Conservation (phyloP, 1,140 invertebrate genomes). For the Pogonus chalceus region DNA sequence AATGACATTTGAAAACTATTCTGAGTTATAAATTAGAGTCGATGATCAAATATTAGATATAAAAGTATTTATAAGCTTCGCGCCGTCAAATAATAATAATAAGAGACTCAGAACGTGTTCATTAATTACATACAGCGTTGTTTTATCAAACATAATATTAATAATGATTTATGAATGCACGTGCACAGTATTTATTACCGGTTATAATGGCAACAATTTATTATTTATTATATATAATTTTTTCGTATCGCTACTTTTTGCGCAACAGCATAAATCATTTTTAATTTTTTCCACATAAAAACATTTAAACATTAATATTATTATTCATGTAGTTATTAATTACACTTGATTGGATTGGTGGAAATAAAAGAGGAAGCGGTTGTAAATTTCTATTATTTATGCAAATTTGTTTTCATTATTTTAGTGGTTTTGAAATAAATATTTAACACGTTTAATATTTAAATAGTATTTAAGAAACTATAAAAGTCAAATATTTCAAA, state of each 20-base stretch:
- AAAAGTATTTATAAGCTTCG: too few species aligned
- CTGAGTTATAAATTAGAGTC: too few species aligned
- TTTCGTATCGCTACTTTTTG: slow-evolving; percentile 5
- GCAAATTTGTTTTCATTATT: too few species aligned
- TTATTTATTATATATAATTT: slow-evolving; percentile 7
- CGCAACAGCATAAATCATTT: slow-evolving; percentile 2
- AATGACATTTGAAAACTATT: too few species aligned
- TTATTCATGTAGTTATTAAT: neutral
- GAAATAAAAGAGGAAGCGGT: too few species aligned
- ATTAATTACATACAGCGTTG: neutral
- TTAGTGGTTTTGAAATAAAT: neutral
- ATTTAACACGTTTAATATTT: neutral
- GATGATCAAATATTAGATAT: too few species aligned
- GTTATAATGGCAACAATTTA: neutral
- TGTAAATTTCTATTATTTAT: too few species aligned
- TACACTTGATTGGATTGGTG: neutral
- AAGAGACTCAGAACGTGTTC: too few species aligned
- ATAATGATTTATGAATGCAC: slow-evolving; percentile 5
- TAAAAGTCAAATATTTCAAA: neutral
- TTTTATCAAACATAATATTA: slow-evolving; percentile 5
- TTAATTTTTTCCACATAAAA: neutral
- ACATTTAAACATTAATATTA: neutral
- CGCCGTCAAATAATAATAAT: too few species aligned
- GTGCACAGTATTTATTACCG: slow-evolving; percentile 3
- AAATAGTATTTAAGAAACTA: neutral